Percentiles rank a stretch among this genome's conserved stretches.
Evolutionary conservation across 2,888 invertebrate genomes (phyloP).

Genomic region (Salticus scenicus): DNA sequence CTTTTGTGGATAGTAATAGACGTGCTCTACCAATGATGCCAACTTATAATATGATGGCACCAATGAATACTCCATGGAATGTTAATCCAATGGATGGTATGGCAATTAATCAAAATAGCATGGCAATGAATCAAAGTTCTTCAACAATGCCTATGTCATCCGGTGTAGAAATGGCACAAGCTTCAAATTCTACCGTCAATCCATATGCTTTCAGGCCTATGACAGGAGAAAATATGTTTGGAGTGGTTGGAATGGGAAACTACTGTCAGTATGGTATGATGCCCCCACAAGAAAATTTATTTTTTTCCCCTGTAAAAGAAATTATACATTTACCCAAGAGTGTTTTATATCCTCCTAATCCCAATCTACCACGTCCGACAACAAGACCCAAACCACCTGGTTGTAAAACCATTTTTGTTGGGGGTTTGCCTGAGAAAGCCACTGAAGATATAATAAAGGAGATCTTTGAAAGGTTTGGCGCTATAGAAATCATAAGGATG

Average conservation of each 20-base stretch:
- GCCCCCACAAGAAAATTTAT: background rate
- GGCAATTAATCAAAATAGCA: background rate
- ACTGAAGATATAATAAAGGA: constrained; percentile 92
- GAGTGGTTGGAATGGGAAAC: constrained; percentile 75
- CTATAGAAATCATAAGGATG: constrained; percentile 89
- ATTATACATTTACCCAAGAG: constrained; percentile 89
- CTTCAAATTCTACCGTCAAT: constrained; percentile 12
- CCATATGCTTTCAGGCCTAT: constrained; percentile 72
- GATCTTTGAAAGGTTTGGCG: constrained; percentile 92
- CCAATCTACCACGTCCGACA: constrained; percentile 87
- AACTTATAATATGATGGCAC: constrained; percentile 9
- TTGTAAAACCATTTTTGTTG: constrained; percentile 94
- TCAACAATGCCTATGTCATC: constrained; percentile 8
- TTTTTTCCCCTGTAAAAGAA: constrained; percentile 75
- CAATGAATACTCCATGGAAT: constrained; percentile 33
- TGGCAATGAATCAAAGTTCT: background rate
- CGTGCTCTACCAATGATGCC: constrained; percentile 23
- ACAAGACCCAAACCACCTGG: constrained; percentile 91
- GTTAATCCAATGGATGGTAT: constrained; percentile 20
- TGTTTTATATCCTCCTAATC: constrained; percentile 89
- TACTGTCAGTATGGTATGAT: constrained; percentile 74
- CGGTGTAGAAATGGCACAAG: constrained; percentile 27
- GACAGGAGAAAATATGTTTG: constrained; percentile 59
- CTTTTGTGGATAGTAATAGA: constrained; percentile 2
- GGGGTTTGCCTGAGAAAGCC: constrained; percentile 92